These are phyloP conservation scores for Epistrophe grossulariae DNA, from an alignment of 2,888 invertebrate genomes.

Conservation along the genomic window DNA sequence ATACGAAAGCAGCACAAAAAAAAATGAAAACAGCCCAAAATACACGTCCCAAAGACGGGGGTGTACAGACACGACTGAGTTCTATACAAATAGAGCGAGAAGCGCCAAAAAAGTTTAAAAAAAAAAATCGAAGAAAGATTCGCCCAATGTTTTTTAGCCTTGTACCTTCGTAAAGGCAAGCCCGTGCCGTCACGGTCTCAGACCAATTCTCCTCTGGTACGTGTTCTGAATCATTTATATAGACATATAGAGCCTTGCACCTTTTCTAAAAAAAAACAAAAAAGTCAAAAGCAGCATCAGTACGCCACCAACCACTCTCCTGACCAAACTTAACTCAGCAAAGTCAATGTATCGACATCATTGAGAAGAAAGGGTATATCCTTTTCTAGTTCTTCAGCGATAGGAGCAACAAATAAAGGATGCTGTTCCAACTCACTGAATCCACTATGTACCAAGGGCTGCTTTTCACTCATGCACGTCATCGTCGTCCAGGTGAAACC, in stretches of 20 bases:
- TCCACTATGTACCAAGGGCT: conserved; percentile 45
- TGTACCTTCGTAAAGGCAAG: conserved; percentile 30
- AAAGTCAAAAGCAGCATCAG: not conserved
- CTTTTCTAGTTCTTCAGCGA: conserved; percentile 30
- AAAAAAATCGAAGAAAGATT: not conserved
- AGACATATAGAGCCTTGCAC: conserved; percentile 11
- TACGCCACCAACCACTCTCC: conserved; percentile 6
- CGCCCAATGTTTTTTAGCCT: conserved; percentile 23
- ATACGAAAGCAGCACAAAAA: conserved; percentile 29
- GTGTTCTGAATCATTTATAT: conserved; percentile 68
- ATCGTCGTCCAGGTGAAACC: conserved; percentile 68
- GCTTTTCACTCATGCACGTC: conserved; percentile 68
- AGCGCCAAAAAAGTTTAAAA: not conserved
- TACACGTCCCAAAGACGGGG: conserved; percentile 48
- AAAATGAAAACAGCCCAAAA: conserved; percentile 29
- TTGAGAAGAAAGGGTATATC: conserved; percentile 42
- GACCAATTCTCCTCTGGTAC: conserved; percentile 51
- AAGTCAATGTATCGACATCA: conserved; percentile 55
- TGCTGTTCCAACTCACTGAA: conserved; percentile 59
- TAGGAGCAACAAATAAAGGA: conserved; percentile 69
- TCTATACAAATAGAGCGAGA: conserved; percentile 48
- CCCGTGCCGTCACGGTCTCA: conserved; percentile 53
- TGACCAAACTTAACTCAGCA: conserved; percentile 51
- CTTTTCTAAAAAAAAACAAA: not conserved
- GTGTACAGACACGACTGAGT: conserved; percentile 41